Base-by-base conservation (phyloP, 2,797 vertebrate species). In the Orientallactaga sibirica region DNA sequence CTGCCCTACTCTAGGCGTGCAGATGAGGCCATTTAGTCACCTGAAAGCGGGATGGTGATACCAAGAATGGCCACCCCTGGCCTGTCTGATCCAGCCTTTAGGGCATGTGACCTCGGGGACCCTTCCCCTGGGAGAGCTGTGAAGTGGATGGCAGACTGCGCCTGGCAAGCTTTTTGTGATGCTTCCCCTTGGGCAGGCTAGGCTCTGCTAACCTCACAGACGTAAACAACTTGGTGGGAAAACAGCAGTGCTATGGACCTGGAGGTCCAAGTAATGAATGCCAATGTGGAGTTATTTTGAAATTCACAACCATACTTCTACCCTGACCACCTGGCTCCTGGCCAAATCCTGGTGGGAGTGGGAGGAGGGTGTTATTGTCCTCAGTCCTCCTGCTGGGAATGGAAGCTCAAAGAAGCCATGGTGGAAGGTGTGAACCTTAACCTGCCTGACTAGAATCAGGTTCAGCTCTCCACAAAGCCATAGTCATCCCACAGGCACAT, bases 1-100 rank as follows among this genome's bases (percentile, higher is more conserved):
- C 37, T 0, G 0, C 52, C 20, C 33, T 66, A 24, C 74, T 12
- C 5, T 22, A 2, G 10, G 15, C 9, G 7, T 73, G 2, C 16
- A 20, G n/a, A 2, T 3, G 0, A 16, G 19, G 20, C 2, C 0
- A 43, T 75, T 24, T 55, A 4, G 12, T 80, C 11, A 5, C 29
- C 29, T 4, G 41, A 24, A 85, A 2, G 24, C 33, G 20, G 66
- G 55, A 7, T 7, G 0, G 0, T 43, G 41, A n/a, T 9, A 29
- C 27, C 25, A 10, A 3, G 18, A 25, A 4, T 19, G 43, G 16
- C 66, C 22, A 2, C 4, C 6, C 9, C 48, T n/a, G 20, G 20
- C 76, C 79, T n/a, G 5, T 14, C 37, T 7, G 22, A 25, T 48
- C 33, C 6, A 0, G 33, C 27, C 70, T 5, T 25, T 5, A 18